Evolutionary conservation across 2,113 vertebrate species (phyloP).

Genomic region (Corvus hawaiiensis): DNA sequence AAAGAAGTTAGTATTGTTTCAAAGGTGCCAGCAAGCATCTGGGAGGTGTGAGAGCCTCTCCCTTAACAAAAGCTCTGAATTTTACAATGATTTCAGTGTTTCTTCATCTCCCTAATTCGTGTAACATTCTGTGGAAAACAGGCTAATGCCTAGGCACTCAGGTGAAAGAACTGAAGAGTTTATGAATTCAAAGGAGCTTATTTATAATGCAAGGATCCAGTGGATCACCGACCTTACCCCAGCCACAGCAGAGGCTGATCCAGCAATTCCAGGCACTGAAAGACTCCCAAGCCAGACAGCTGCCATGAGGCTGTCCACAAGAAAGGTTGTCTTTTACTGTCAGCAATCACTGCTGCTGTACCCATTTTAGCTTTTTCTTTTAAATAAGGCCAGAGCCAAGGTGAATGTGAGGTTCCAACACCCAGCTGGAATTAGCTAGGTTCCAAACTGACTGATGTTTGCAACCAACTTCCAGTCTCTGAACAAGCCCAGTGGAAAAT

Average conservation of each 20-base stretch:
- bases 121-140: background rate
- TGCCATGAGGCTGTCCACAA: background rate
- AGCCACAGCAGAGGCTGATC: background rate
- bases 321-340: background rate
- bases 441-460: background rate
- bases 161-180: background rate
- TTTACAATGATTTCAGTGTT: background rate
- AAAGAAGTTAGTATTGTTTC: background rate
- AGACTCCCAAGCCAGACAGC: fast-evolving
- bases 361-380: background rate
- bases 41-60: background rate
- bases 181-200: background rate
- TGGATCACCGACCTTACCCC: background rate
- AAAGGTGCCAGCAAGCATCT: background rate
- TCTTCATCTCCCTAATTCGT: background rate
- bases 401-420: background rate
- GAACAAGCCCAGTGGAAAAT: background rate
- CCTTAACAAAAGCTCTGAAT: background rate
- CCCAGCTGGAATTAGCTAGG: background rate
- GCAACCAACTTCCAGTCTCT: background rate
- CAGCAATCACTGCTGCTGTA: background rate
- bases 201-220: background rate
- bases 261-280: background rate
- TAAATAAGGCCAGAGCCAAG: background rate
- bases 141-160: background rate